A percentile compares a stretch with the other conserved stretches of the same genome.
Evolutionary conservation across 2,113 vertebrate genomes (phyloP).

Genomic region (Oncorhynchus clarkii): DNA sequence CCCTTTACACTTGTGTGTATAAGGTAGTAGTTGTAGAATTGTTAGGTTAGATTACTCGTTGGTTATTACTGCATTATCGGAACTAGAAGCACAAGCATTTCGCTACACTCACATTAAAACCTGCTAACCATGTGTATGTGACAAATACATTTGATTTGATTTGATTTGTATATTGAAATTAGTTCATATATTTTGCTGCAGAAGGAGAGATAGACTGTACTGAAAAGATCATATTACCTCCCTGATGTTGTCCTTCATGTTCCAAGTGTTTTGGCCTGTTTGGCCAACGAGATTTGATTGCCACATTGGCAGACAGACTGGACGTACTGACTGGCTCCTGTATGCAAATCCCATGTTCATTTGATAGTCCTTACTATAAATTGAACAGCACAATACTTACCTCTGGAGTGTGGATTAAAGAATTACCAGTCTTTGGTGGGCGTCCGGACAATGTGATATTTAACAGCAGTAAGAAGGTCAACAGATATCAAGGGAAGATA

Average conservation of each 20-base stretch:
- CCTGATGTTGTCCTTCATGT: neutral
- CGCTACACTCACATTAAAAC: no score
- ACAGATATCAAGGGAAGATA: conserved; percentile 8
- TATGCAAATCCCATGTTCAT: conserved; percentile 51
- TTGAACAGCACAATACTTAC: accelerated
- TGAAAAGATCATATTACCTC: no score
- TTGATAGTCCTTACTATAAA: accelerated
- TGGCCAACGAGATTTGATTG: accelerated
- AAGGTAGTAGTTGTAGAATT: no score
- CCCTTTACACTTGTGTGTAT: no score
- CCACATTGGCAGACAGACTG: neutral
- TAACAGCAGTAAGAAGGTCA: neutral
- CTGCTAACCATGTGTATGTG: no score
- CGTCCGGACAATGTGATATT: neutral
- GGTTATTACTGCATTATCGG: no score
- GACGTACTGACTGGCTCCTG: conserved; percentile 50
- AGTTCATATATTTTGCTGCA: no score
- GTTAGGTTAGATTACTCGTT: no score
- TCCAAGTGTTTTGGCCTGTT: conserved; percentile 6
- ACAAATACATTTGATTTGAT: no score
- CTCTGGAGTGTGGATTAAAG: conserved; percentile 36
- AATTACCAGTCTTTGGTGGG: accelerated
- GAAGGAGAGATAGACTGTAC: no score
- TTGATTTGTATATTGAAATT: no score
- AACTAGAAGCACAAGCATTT: no score